Percentiles rank a stretch among this genome's conserved stretches.
Evolutionary conservation across 2,113 vertebrate genomes (phyloP).

Genomic region (Rhynchomys soricoides): DNA sequence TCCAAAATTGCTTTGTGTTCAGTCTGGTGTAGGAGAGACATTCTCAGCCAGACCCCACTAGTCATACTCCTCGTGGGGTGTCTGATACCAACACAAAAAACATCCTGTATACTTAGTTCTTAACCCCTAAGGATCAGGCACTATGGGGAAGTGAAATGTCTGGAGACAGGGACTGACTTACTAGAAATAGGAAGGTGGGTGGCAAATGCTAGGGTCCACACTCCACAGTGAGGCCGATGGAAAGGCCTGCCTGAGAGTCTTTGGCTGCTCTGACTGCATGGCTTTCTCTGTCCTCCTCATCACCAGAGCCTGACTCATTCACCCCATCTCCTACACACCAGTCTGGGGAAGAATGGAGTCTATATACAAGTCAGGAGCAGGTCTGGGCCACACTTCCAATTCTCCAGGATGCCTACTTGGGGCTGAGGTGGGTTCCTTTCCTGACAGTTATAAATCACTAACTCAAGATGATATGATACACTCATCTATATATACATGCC

Average conservation of each 20-base stretch:
- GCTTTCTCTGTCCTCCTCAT: not conserved
- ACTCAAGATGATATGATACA: not conserved
- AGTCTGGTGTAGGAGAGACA: not conserved
- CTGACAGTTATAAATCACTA: not conserved
- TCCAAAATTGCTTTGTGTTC: not conserved
- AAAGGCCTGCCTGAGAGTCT: not conserved
- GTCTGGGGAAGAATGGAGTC: not conserved
- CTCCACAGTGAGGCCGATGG: fast-evolving
- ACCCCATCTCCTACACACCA: not conserved
- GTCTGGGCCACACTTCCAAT: not conserved
- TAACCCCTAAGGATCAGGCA: not conserved
- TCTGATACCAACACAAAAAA: not conserved
- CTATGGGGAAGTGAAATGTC: not conserved
- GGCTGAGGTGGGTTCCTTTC: not conserved
- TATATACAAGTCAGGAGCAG: not conserved
- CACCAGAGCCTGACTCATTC: not conserved
- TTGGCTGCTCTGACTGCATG: not conserved
- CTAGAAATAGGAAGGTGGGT: not conserved
- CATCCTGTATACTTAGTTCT: not conserved
- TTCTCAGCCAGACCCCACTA: not conserved
- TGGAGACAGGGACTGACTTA: not conserved
- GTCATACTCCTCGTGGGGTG: not conserved
- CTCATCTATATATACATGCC: not conserved
- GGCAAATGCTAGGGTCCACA: not conserved
- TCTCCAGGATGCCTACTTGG: not conserved